Evolutionary conservation across 2,888 invertebrate genomes (phyloP), one percentile per base, ranked within the genome.

Genomic region (Catocala sponsa): DNA sequence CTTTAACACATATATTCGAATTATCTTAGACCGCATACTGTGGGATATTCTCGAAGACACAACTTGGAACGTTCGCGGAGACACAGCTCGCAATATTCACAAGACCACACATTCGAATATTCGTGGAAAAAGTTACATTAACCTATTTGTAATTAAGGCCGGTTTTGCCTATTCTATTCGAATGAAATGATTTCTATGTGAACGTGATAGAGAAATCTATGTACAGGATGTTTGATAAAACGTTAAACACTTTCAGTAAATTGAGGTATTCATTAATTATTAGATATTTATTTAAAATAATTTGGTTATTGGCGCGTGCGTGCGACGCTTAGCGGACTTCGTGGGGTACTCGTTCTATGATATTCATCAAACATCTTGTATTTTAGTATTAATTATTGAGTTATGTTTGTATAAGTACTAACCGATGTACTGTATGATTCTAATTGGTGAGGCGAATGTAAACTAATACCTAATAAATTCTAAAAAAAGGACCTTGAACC

Each of bases 101-200:
- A 65, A 68, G 74, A 81, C 72, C 77, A 79, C 75, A 74, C 73
- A 76, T 79, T 76, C 71, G 72, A 76, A 71, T 78, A 76, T 75
- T 79, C 73, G 63, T 70, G 84, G 80, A 76, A 71, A 74, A 78
- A 72, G 47, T 70, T 68, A 81, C 81, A 84, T 84, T 85, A 82
- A 81, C 84, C 86, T 89, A 87, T 75, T 82, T 83, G 82, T 86
- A 84, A 78, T 88, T 91, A 92, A 92, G 94, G 92, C 91, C 91
- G 90, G 93, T 86, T 90, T 90, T 89, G 89, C 90, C 91, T 94
- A 93, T 81, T 83, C 92, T 92, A 92, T 89, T 85, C 82, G 83
- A 90, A 90, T 86, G 82, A 87, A 86, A 83, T 84, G 84, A 86
- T 65, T 77, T 85, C 81, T 84, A 78, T 80, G 81, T 81, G 81